Base-by-base conservation (phyloP, 2,888 invertebrate species). In the Trissolcus brochymenae region DNA sequence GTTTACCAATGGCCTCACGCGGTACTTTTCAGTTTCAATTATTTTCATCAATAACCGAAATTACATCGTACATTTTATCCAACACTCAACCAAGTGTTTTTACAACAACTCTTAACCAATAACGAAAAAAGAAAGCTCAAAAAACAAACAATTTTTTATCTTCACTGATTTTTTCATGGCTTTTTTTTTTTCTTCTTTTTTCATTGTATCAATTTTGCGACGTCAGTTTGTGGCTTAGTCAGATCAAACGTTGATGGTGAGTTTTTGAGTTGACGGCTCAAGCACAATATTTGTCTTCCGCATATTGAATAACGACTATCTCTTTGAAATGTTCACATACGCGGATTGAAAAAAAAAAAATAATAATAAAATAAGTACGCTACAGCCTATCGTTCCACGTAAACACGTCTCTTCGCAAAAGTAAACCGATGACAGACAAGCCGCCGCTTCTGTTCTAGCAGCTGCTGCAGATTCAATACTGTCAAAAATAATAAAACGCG, bases 361-460 rank as follows among this genome's bases (percentile, higher is more conserved):
- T n/a, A n/a, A n/a, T n/a, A n/a, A n/a, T n/a, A n/a, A 53, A 19
- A 19, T 2, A 19, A 2, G 19, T 19, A 19, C 59, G 21, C 60
- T 54, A 6, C 62, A 50, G 64, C 46, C 19, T 64, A 72, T 72
- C 59, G 25, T 53, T 72, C 46, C 40, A 29, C 54, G 65, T 72
- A 72, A 72, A 72, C 72, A 72, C 49, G 59, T 65, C 65, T 72
- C 55, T 50, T 61, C 57, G 64, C 72, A 72, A 72, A 72, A 72
- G 72, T 65, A 46, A 16, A 55, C 59, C 54, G 72, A 65, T 72
- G 64, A 72, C 72, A 72, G 72, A 59, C 72, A 59, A 64, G 56
- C 62, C 51, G 56, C 55, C 68, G 68, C 46, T 71, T 71, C 71
- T 51, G 40, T 56, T 64, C 51, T 71, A 71, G 61, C 71, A 71